Base-by-base conservation (phyloP, 1,140 invertebrate genomes). In the Drosophila paulistorum region DNA sequence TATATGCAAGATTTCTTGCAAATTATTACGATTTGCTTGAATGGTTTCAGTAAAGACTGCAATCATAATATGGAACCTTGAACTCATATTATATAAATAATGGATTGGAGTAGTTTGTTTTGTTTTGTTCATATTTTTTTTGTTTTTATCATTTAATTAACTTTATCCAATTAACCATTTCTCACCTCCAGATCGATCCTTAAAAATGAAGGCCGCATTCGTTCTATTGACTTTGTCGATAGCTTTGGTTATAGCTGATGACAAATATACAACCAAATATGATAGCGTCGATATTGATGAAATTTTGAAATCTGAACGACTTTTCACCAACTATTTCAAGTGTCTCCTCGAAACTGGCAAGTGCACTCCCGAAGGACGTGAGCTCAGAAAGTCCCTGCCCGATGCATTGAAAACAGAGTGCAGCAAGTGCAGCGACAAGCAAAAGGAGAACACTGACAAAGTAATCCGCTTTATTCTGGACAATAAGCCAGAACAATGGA, bases 251-350 rank as follows among this genome's bases (percentile, higher is more conserved):
- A 69, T 79, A 30, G 93, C 93, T 2, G 92, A 91, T 0, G 93
- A 93, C 0, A 94, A 94, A 71, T 96, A 96, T 81, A 95, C 95
- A 0, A 94, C 93, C 17, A 96, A 95, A 90, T 96, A 94, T 79
- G 96, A 96, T 85, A 95, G 95, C 74, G 92, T 96, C 35, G 92
- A 96, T 84, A 23, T 96, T 11, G 94, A 96, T 42, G 93, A 95
- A 71, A 95, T 97, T 59, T 85, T 96, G 1, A 90, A 92, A 0
- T 96, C 94, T 64, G 94, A 95, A 1, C 93, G 96, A 39, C 91
- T 97, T 14, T 91, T 96, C 4, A 92, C 90, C 1, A 94, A 93
- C 59, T 96, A 96, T 74, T 90, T 93, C 7, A 94, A 96, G 65
- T 97, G 96, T 84, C 73, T 96, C 1, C 66, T 96, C 74, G 95